Conservation (phyloP, 2,797 vertebrate genomes). For the Hoplostethus mediterraneus region DNA sequence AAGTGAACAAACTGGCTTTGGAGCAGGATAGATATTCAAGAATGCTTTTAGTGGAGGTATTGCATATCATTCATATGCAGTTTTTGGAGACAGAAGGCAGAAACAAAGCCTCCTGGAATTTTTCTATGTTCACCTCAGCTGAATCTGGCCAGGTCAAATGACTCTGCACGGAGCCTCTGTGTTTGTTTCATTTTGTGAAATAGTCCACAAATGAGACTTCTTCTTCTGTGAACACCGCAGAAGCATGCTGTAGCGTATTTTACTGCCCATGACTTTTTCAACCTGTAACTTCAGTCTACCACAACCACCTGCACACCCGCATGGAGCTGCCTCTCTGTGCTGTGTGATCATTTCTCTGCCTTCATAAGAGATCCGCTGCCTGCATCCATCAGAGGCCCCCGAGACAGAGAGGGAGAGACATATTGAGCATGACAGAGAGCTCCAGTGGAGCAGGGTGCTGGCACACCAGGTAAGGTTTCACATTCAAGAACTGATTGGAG, state of each 20-base stretch:
- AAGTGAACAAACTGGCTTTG: neutral
- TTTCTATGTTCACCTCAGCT: conserved; percentile 14
- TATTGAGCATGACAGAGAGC: conserved; percentile 61
- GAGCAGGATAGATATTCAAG: conserved; percentile 26
- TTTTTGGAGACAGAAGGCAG: neutral
- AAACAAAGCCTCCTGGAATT: conserved; percentile 29
- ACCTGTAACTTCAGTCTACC: conserved; percentile 81
- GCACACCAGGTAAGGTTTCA: conserved; percentile 54
- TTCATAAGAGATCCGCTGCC: conserved; percentile 42
- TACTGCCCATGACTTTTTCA: conserved; percentile 74
- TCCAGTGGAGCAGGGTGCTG: conserved; percentile 43
- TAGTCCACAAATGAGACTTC: conserved; percentile 9
- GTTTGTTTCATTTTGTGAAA: conserved; percentile 29
- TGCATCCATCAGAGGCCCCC: conserved; percentile 24
- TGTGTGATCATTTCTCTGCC: conserved; percentile 40
- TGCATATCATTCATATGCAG: neutral
- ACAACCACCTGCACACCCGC: conserved; percentile 87
- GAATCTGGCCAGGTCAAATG: conserved; percentile 40
- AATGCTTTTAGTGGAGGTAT: conserved; percentile 22
- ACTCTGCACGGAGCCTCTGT: neutral
- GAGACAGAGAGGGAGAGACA: conserved; percentile 41
- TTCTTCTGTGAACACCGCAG: conserved; percentile 48
- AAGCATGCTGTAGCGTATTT: conserved; percentile 23
- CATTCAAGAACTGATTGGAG: conserved; percentile 45
- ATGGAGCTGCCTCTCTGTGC: conserved; percentile 66